Evolutionary conservation across 2,113 vertebrate species (phyloP).

Genomic region (Pandion haliaetus): DNA sequence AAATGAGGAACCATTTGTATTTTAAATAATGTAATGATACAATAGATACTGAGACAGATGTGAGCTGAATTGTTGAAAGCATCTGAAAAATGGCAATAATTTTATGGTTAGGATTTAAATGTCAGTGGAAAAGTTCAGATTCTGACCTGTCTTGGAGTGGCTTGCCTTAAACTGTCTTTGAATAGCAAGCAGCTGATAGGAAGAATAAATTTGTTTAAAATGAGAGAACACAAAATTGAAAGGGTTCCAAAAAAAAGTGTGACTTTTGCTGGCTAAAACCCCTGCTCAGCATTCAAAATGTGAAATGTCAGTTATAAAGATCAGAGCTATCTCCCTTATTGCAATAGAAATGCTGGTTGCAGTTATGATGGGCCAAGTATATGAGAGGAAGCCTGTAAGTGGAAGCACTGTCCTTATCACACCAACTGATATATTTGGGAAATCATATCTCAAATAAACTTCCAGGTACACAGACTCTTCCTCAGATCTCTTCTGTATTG

Average conservation of each 20-base stretch:
- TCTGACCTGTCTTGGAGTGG: constrained; percentile 12
- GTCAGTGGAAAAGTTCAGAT: constrained; percentile 42
- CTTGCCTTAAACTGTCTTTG: background rate
- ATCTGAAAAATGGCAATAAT: constrained; percentile 20
- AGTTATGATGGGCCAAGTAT: background rate
- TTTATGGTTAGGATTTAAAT: constrained; percentile 29
- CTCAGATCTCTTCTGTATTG: background rate
- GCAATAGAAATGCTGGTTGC: background rate
- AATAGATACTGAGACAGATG: background rate
- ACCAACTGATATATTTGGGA: background rate
- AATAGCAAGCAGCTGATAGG: constrained; percentile 1
- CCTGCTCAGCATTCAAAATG: background rate
- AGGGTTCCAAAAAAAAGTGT: background rate
- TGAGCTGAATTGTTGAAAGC: background rate
- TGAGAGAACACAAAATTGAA: background rate
- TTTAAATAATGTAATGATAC: background rate
- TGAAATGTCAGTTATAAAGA: background rate
- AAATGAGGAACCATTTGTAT: background rate
- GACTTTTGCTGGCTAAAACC: background rate
- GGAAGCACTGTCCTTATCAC: background rate
- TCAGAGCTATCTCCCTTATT: background rate
- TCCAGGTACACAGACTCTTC: background rate
- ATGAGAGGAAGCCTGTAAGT: background rate
- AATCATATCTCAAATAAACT: background rate
- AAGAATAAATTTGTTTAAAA: constrained; percentile 33